A percentile compares a stretch with the other conserved stretches of the same genome.
Evolutionary conservation across 2,888 invertebrate species (phyloP).

Genomic region (Agonopterix arenella): DNA sequence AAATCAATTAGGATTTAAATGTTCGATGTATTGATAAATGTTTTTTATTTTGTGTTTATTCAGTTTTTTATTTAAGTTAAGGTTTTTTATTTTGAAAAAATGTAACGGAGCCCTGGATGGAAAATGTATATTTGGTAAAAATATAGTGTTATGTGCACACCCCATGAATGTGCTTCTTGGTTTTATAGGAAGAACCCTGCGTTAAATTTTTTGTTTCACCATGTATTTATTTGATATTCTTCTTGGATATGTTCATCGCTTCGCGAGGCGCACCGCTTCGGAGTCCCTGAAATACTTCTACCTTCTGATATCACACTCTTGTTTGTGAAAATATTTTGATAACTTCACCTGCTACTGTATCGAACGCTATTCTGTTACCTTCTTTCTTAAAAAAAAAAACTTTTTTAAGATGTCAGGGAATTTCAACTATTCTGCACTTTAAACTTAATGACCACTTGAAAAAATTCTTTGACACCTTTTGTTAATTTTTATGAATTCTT

Average conservation of each 20-base stretch:
- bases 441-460: too few relatives aligned
- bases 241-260: slow-evolving; percentile 55
- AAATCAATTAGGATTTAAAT: slow-evolving; percentile 24
- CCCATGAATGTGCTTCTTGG: slow-evolving; percentile 75
- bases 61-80: slow-evolving; percentile 21
- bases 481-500: too few relatives aligned
- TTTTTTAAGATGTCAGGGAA: too few relatives aligned
- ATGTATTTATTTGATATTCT: slow-evolving; percentile 48
- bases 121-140: slow-evolving; percentile 17
- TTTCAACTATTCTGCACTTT: too few relatives aligned
- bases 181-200: slow-evolving; percentile 60
- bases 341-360: slow-evolving; percentile 27
- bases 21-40: slow-evolving; percentile 47
- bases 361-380: slow-evolving; percentile 38
- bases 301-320: slow-evolving; percentile 36
- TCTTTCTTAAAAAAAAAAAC: too few relatives aligned
- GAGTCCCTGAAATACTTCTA: slow-evolving; percentile 52
- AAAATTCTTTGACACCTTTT: too few relatives aligned
- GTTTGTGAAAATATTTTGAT: slow-evolving; percentile 30
- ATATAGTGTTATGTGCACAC: slow-evolving; percentile 66
- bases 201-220: slow-evolving; percentile 51
- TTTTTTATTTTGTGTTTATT: slow-evolving; percentile 34
- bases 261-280: slow-evolving; percentile 71
- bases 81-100: slow-evolving; percentile 24
- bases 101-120: slow-evolving; percentile 68